Conservation (phyloP, 2,113 vertebrate genomes). For the Sebastes schlegelii region DNA sequence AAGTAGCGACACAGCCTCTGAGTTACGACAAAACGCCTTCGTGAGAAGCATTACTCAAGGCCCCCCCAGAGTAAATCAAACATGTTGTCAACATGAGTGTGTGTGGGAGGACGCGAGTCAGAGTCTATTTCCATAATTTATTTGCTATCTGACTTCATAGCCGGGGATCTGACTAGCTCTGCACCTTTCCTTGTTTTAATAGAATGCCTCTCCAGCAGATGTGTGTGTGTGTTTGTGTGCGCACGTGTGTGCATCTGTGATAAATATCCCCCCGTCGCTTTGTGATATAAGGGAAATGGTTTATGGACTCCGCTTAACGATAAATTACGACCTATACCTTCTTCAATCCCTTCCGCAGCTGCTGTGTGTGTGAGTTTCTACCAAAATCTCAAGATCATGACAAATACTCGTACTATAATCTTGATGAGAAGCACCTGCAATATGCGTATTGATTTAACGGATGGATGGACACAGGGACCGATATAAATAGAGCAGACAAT, state of each 20-base stretch:
- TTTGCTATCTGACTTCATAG: conserved; percentile 73
- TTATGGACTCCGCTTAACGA: conserved; percentile 71
- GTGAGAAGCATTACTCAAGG: conserved; percentile 49
- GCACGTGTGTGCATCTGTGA: conserved; percentile 34
- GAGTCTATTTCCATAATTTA: conserved; percentile 73
- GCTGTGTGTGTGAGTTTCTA: conserved; percentile 26
- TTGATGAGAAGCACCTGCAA: conserved; percentile 49
- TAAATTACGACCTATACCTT: conserved; percentile 71
- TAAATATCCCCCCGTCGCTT: conserved; percentile 66
- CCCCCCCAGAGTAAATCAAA: conserved; percentile 43
- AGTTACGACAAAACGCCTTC: conserved; percentile 56
- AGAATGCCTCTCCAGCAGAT: conserved; percentile 69
- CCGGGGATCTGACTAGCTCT: conserved; percentile 58
- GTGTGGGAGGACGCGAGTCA: conserved; percentile 28
- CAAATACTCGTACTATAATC: conserved; percentile 60
- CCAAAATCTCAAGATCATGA: conserved; percentile 58
- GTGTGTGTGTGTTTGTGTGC: background rate
- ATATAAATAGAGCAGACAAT: conserved; percentile 43
- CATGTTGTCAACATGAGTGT: conserved; percentile 28
- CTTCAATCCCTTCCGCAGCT: conserved; percentile 25
- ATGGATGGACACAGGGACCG: conserved; percentile 52
- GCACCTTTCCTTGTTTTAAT: conserved; percentile 75
- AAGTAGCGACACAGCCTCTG: background rate
- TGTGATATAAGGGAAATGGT: conserved; percentile 77
- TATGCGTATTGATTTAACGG: conserved; percentile 66